A percentile compares a stretch with the other conserved stretches of the same genome.
Evolutionary conservation across 2,113 vertebrate genomes (phyloP).

Genomic region (Tetraodon nigroviridis): DNA sequence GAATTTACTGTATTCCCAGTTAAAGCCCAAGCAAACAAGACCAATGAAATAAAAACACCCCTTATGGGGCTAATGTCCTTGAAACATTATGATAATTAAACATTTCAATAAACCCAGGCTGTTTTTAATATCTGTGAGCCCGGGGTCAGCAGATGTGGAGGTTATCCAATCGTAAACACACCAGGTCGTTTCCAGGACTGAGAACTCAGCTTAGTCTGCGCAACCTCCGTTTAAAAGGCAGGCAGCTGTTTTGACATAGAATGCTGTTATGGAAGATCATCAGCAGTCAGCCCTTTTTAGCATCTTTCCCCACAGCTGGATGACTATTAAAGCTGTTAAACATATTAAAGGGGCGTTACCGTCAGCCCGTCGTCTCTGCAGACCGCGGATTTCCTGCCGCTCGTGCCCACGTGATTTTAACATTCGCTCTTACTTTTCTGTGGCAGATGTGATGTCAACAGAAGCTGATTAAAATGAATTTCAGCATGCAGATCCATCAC

Average conservation of each 20-base stretch:
- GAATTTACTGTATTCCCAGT: constrained; percentile 18
- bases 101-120: constrained; percentile 51
- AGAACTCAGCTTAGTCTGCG: neutral
- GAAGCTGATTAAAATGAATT: constrained; percentile 64
- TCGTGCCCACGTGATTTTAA: too few relatives aligned
- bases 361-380: too few relatives aligned
- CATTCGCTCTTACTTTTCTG: constrained; percentile 1
- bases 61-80: constrained; percentile 31
- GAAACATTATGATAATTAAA: constrained; percentile 66
- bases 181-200: neutral
- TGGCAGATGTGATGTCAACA: constrained; percentile 57
- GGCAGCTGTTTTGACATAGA: neutral
- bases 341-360: too few relatives aligned
- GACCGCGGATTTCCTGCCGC: too few relatives aligned
- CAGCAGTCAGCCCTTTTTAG: neutral
- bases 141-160: constrained; percentile 61
- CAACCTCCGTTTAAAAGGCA: neutral
- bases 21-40: constrained; percentile 30
- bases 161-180: constrained; percentile 33
- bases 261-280: neutral
- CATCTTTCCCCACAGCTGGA: neutral
- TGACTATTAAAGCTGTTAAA: too few relatives aligned
- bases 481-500: constrained; percentile 39
- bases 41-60: constrained; percentile 35
- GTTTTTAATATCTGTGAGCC: constrained; percentile 51